These are phyloP conservation scores for Sylvilagus bachmani DNA, from an alignment of 2,113 vertebrate species.

Conservation along the genomic window DNA sequence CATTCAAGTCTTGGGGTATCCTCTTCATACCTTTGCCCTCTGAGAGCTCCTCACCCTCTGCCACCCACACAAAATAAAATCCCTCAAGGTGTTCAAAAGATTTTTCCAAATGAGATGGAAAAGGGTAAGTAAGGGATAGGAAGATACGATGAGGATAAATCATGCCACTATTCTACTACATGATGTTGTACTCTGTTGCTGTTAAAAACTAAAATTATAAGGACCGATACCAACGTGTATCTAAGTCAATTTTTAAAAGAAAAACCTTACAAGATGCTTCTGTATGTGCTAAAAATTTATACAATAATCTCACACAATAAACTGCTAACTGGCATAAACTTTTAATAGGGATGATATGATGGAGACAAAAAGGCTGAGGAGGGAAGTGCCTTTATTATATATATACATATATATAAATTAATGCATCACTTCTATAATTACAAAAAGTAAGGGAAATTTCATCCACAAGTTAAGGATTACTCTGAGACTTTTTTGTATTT, in stretches of 20 bases:
- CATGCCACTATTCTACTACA: background rate
- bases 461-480: background rate
- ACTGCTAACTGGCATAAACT: background rate
- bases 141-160: background rate
- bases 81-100: background rate
- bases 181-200: background rate
- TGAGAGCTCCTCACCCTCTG: accelerated
- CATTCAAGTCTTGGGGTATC: no score
- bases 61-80: background rate
- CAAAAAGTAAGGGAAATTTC: background rate
- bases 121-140: background rate
- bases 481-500: background rate
- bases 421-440: background rate
- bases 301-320: background rate
- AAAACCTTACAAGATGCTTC: background rate
- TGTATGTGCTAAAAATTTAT: background rate
- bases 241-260: background rate
- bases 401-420: no score
- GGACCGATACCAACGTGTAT: background rate
- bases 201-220: background rate
- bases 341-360: background rate
- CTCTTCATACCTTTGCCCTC: background rate
- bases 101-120: background rate
- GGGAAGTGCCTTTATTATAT: background rate
- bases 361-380: background rate